Base-by-base conservation (phyloP, 2,888 invertebrate species). In the Apamea monoglypha region DNA sequence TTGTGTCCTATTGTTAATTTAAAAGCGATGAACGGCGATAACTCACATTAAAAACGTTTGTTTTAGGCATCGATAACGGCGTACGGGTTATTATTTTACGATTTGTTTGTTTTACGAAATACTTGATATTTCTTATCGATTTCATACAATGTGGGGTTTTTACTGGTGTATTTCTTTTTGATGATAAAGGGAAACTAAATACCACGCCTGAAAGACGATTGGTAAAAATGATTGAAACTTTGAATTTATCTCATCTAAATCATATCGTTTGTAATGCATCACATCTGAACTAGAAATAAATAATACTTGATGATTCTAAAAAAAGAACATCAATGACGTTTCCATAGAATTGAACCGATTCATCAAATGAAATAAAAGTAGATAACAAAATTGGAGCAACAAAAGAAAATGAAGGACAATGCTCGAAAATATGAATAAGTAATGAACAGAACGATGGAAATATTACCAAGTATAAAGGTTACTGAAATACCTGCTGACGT, bases 1-100 rank as follows among this genome's bases (percentile, higher is more conserved):
- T 92, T 92, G 91, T 92, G 92, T 94, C 94, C 91, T 91, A 93
- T 93, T 93, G 94, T 94, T 93, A 94, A 94, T 94, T 94, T 94
- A 94, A 94, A 94, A 93, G 92, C 94, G 93, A 94, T 93, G 93
- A 88, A 88, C 86, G 89, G 81, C 89, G 91, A 92, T 95, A 94
- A 94, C 93, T 92, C 92, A 92, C 93, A 92, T 91, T 89, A 89
- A 90, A 83, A 83, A 84, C 89, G 90, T 92, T 92, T 91, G 91
- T 91, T 91, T 92, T 89, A 87, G 84, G 87, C 88, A 87, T 82
- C 86, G 89, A 89, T 88, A 90, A 89, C 83, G 85, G 73, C 79
- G 84, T 83, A 91, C 87, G 82, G 82, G 87, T 90, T 88, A 91
- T 87, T 89, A 87, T 83, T 84, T 86, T 79, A 89, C 83, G 78